A percentile compares a stretch with the other conserved stretches of the same genome.
Evolutionary conservation across 1,140 invertebrate species (phyloP).

Genomic region (Caenorhabditis brenneri): DNA sequence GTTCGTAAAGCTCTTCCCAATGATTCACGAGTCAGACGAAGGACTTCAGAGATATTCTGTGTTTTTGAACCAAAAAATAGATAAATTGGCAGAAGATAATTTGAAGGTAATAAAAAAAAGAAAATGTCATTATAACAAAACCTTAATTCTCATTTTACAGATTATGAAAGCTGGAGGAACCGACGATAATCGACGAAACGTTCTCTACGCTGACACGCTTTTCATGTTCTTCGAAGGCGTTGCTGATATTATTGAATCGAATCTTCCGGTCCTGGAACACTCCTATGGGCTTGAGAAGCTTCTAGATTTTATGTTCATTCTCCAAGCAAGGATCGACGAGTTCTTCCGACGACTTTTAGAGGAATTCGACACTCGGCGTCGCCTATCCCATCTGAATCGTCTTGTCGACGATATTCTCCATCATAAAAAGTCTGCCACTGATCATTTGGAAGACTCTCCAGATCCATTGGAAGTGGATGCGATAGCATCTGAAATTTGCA

Average conservation of each 20-base stretch:
- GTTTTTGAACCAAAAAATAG: conserved; percentile 80
- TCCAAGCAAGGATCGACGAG: conserved; percentile 72
- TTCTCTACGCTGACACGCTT: conserved; percentile 83
- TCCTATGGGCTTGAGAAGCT: conserved; percentile 80
- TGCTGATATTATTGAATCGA: conserved; percentile 84
- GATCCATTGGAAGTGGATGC: conserved; percentile 84
- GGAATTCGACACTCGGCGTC: conserved; percentile 79
- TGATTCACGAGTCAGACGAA: conserved; percentile 87
- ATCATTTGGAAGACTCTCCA: conserved; percentile 75
- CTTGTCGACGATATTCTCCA: conserved; percentile 80
- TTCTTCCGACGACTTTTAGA: conserved; percentile 75
- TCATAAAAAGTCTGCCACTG: neutral
- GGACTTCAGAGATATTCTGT: conserved; percentile 89
- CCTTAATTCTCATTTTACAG: conserved; percentile 47
- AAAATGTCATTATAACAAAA: neutral
- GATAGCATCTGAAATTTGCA: conserved; percentile 77
- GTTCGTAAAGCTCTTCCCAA: conserved; percentile 88
- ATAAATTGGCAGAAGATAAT: conserved; percentile 62
- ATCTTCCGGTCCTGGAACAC: conserved; percentile 89
- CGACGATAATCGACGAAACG: conserved; percentile 78
- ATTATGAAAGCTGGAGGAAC: conserved; percentile 71
- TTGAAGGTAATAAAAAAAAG: conserved; percentile 75
- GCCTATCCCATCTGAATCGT: conserved; percentile 78
- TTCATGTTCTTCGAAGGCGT: conserved; percentile 85
- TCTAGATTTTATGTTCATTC: conserved; percentile 64